Conservation (phyloP, 2,797 vertebrate genomes). For the Adrianichthys oophorus region DNA sequence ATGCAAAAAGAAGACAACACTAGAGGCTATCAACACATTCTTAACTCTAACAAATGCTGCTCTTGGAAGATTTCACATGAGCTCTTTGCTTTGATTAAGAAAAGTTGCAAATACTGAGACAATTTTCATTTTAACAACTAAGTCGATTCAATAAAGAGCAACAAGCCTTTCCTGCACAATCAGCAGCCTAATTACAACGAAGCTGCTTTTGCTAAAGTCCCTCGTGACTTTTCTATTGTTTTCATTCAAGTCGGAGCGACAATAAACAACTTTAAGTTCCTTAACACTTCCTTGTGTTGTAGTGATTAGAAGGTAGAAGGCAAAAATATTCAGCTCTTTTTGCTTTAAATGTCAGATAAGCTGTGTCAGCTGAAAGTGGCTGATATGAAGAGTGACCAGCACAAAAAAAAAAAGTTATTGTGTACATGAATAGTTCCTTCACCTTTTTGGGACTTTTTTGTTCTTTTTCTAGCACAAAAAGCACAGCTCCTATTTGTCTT, state of each 20-base stretch:
- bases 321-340: too few species aligned
- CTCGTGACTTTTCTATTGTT: conserved; percentile 9
- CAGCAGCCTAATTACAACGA: conserved; percentile 14
- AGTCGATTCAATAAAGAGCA: conserved; percentile 38
- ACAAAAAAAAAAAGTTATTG: too few species aligned
- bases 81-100: conserved; percentile 41
- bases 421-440: too few species aligned
- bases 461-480: too few species aligned
- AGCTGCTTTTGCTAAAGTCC: conserved; percentile 21
- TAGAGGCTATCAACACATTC: conserved; percentile 30
- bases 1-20: conserved; percentile 23
- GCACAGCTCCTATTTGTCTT: too few species aligned
- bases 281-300: too few species aligned
- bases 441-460: too few species aligned
- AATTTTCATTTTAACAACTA: conserved; percentile 24
- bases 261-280: not conserved
- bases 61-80: conserved; percentile 5
- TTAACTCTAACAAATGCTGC: conserved; percentile 32
- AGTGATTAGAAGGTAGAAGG: not conserved
- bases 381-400: too few species aligned
- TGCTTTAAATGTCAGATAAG: too few species aligned
- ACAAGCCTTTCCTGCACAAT: conserved; percentile 35
- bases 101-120: conserved; percentile 34
- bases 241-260: conserved; percentile 11
- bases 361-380: too few species aligned